A percentile compares a stretch with the other conserved stretches of the same genome.
These are phyloP conservation scores for Holacanthella duospinosa DNA, from an alignment of 2,888 invertebrate genomes.

Conservation along the genomic window DNA sequence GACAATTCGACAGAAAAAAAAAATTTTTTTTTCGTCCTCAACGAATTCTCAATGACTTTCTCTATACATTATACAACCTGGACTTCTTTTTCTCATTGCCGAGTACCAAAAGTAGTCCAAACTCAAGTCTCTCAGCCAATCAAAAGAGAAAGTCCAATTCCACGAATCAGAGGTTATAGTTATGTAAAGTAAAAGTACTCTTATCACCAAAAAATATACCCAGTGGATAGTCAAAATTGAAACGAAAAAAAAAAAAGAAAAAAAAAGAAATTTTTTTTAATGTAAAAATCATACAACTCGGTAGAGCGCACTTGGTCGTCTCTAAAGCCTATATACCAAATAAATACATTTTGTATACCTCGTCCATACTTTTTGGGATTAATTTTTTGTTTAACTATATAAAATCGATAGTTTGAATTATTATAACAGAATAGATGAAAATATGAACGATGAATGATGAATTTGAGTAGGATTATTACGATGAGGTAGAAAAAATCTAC, in stretches of 20 bases:
- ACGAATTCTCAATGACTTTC: neutral
- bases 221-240: neutral
- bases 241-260: neutral
- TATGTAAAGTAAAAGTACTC: neutral
- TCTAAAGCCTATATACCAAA: no score
- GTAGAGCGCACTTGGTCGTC: no score
- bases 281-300: no score
- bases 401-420: no score
- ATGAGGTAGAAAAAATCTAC: no score
- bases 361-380: no score
- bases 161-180: conserved; percentile 1
- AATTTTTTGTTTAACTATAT: no score
- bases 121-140: neutral
- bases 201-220: neutral
- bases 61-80: neutral
- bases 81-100: neutral
- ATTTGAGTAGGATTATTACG: neutral
- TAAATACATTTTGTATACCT: no score
- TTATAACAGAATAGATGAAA: neutral
- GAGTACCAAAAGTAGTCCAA: neutral
- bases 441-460: neutral
- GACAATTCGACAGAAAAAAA: conserved; percentile 6
- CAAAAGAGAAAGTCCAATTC: neutral
- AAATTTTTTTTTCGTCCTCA: no score
- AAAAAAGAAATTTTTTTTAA: no score